Conservation (phyloP, 1,140 invertebrate species). For the Drosophila melanogaster region DNA sequence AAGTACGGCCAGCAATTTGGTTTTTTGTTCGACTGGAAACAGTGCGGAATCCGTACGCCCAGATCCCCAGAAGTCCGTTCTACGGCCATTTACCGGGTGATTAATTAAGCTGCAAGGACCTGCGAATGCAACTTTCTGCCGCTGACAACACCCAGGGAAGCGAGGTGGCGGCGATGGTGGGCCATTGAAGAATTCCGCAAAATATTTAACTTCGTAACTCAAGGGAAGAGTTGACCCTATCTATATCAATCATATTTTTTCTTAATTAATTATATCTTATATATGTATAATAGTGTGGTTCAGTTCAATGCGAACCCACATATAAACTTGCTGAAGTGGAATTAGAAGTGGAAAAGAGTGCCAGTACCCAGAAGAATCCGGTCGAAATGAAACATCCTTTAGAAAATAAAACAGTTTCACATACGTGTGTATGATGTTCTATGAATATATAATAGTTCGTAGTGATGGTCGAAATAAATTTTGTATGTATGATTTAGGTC, state of each 20-base stretch:
- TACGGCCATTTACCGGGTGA: conserved; percentile 49
- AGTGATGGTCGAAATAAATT: conserved; percentile 15
- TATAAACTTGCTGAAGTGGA: too few relatives aligned
- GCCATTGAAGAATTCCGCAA: conserved; percentile 2
- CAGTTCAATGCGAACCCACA: too few relatives aligned
- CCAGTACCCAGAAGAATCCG: too few relatives aligned
- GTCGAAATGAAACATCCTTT: conserved; percentile 18
- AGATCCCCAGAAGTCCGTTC: conserved; percentile 13
- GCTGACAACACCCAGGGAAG: conserved; percentile 40
- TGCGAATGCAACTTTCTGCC: conserved; percentile 39
- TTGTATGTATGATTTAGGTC: conserved; percentile 13
- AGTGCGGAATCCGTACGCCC: not conserved
- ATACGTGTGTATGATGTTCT: not conserved
- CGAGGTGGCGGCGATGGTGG: not conserved
- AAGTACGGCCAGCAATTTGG: conserved; percentile 39
- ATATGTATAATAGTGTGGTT: too few relatives aligned
- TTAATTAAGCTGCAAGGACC: conserved; percentile 64
- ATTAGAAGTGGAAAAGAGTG: too few relatives aligned
- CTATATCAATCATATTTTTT: not conserved
- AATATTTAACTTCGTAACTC: not conserved
- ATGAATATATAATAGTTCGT: conserved; percentile 1
- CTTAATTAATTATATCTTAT: too few relatives aligned
- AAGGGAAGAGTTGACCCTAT: not conserved
- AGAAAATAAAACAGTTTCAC: conserved; percentile 37
- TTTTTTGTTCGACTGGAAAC: conserved; percentile 46